Evolutionary conservation across 2,113 vertebrate species (phyloP), one percentile per base, ranked within the genome.

Genomic region (Onychorhynchus coronatus): DNA sequence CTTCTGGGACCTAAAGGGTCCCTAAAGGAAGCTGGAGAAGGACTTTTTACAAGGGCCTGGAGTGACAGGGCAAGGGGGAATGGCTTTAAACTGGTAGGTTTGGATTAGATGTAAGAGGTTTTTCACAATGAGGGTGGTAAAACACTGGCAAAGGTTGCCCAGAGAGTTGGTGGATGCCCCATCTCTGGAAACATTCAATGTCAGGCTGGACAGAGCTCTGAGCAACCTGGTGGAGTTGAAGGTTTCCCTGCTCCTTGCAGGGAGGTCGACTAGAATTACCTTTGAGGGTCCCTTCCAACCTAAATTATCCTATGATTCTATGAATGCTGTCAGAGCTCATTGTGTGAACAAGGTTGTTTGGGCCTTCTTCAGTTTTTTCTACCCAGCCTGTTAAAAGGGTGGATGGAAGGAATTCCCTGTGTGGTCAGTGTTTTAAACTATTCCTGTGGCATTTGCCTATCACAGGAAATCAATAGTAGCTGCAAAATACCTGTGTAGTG

Each of bases 331-430:
- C 52, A 63, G 50, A 89, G 28, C 13, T 79, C 25, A 24, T 12
- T 25, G 42, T 55, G 33, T 85, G 71, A 35, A 55, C 2, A 3
- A 55, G 9, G 25, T 71, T 79, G 30, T 88, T 83, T n/a, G 73
- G 19, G 28, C 35, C 14, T 15, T 28, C 20, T 59, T 56, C 63
- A 47, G 35, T 44, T 66, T 5, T 27, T 90, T 82, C 44, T 28
- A 66, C 21, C 21, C 61, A 70, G 19, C 1, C 0, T 18, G 33
- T 68, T 50, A 72, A 49, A 65, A 62, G 33, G 0, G 4, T 66
- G 33, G 9, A 4, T 46, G 56, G 10, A 70, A 37, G 25, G 37
- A 58, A 46, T 70, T 83, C 22, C 14, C 58, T 63, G 7, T 44
- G 11, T 53, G 33, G 8, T 28, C 41, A 63, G 52, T 1, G 0